Conservation (phyloP, 1,140 invertebrate genomes). For the Ceratina australensis region DNA sequence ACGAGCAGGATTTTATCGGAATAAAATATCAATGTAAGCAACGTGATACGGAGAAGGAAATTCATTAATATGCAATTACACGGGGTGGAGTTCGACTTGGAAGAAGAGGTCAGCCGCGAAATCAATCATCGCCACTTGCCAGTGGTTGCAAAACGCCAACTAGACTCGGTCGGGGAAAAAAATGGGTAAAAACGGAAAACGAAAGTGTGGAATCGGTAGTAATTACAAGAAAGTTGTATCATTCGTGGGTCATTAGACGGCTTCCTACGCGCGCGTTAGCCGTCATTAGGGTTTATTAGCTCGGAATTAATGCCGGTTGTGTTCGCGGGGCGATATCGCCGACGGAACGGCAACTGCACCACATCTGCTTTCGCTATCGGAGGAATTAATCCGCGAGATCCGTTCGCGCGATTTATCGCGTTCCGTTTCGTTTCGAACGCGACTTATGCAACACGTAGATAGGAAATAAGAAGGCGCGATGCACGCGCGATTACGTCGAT, state of each 20-base stretch:
- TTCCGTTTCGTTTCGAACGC: slow-evolving; percentile 27
- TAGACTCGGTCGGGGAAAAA: neutral
- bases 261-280: slow-evolving; percentile 38
- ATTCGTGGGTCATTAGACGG: slow-evolving; percentile 29
- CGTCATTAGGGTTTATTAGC: slow-evolving; percentile 50
- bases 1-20: too few relatives aligned
- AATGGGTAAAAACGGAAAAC: neutral
- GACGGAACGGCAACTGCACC: slow-evolving; percentile 37
- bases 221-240: slow-evolving; percentile 45
- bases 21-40: too few relatives aligned
- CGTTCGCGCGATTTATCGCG: slow-evolving; percentile 38
- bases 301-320: slow-evolving; percentile 45
- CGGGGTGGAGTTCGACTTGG: neutral
- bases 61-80: neutral
- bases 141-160: neutral
- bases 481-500: neutral
- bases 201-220: slow-evolving; percentile 30
- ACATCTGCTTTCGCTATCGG: slow-evolving; percentile 16
- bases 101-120: neutral
- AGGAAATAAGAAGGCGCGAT: neutral
- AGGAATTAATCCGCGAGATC: slow-evolving; percentile 46
- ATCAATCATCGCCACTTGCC: slow-evolving; percentile 1
- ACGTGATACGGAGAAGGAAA: slow-evolving; percentile 3
- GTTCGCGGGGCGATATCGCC: slow-evolving; percentile 31
- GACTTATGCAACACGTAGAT: neutral